Evolutionary conservation across 2,797 vertebrate species (phyloP).

Genomic region (Hyperoplus immaculatus): DNA sequence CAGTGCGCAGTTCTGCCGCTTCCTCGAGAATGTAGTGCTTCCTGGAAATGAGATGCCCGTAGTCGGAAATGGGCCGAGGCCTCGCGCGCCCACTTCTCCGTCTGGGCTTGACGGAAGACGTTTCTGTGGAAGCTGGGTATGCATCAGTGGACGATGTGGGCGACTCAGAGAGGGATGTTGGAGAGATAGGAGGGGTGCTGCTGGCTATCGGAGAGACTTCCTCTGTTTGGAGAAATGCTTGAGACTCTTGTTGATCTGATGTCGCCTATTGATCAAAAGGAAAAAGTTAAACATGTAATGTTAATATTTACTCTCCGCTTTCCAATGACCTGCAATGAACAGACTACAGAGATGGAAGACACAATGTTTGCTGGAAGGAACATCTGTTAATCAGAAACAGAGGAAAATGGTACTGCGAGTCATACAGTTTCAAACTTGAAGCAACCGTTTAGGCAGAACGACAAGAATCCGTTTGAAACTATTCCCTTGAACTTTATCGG

Average conservation of each 20-base stretch:
- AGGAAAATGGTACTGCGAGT: constrained; percentile 23
- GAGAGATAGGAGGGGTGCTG: constrained; percentile 75
- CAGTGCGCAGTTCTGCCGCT: constrained; percentile 76
- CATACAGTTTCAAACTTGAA: constrained; percentile 28
- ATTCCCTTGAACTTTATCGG: constrained; percentile 17
- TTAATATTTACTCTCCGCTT: constrained; percentile 12
- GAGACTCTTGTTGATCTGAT: constrained; percentile 48
- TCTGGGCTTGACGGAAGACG: constrained; percentile 80
- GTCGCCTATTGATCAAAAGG: constrained; percentile 58
- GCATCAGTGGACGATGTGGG: constrained; percentile 56
- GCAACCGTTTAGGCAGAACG: constrained; percentile 3
- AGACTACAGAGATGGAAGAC: constrained; percentile 15
- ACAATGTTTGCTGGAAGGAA: constrained; percentile 29
- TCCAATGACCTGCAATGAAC: constrained; percentile 21
- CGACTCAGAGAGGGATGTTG: constrained; percentile 50
- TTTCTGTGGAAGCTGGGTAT: constrained; percentile 65
- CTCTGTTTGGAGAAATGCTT: constrained; percentile 59
- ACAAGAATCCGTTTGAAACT: constrained; percentile 27
- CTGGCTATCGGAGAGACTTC: constrained; percentile 80
- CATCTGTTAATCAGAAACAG: constrained; percentile 74
- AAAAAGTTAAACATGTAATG: constrained; percentile 23
- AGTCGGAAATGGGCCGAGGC: constrained; percentile 95
- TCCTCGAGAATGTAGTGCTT: constrained; percentile 93
- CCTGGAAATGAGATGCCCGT: constrained; percentile 88
- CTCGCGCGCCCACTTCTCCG: constrained; percentile 83